Conservation (phyloP, 2,797 vertebrate genomes). For the Pogoniulus pusillus region DNA sequence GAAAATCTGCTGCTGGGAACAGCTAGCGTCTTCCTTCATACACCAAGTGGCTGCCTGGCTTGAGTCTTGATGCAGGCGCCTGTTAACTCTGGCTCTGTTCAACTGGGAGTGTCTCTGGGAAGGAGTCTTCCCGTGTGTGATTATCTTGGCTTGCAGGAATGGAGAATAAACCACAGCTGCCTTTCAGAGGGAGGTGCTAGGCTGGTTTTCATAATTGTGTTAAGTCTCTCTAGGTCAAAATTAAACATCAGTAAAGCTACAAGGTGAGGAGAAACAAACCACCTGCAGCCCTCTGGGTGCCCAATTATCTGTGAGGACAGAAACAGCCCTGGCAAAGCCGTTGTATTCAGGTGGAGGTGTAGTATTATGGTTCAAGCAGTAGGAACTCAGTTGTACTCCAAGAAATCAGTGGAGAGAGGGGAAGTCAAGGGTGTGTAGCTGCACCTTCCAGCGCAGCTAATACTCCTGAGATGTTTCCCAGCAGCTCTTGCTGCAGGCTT, state of each 20-base stretch:
- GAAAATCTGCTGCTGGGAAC: neutral
- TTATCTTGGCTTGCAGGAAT: neutral
- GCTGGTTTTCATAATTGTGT: neutral
- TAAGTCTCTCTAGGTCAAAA: neutral
- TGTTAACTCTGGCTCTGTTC: neutral
- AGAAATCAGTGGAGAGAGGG: neutral
- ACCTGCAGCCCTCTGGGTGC: neutral
- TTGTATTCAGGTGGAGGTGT: neutral
- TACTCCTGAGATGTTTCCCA: neutral
- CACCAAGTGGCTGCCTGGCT: neutral
- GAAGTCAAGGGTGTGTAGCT: neutral
- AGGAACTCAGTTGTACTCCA: neutral
- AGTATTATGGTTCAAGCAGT: neutral
- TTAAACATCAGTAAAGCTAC: neutral
- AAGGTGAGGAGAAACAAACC: neutral
- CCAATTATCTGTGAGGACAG: neutral
- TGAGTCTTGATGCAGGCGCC: accelerated
- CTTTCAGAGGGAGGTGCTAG: neutral
- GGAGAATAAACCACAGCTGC: neutral
- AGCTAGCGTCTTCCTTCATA: neutral
- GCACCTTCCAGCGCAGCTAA: neutral
- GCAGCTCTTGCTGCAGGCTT: neutral
- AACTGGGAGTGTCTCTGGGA: neutral
- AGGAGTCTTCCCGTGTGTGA: neutral
- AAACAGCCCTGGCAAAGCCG: accelerated